phyloP scores from a whole-genome alignment of 2,797 vertebrate genomes.

The Ceryle rudis region DNA sequence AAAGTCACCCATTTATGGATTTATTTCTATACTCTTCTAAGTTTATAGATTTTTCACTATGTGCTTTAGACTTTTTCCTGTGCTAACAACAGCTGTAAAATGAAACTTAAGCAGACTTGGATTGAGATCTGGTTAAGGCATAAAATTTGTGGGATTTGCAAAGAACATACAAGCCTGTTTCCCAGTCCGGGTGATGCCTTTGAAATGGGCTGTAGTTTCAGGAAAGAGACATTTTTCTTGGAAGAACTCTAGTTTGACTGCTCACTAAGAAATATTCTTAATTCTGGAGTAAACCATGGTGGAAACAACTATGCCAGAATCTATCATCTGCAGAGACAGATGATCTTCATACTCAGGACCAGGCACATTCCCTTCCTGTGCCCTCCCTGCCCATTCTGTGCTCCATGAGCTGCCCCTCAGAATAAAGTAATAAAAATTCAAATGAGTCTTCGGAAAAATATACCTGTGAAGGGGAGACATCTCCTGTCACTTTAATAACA shows the following conservation, averaged over 20 bases:
- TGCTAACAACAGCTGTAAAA: neutral
- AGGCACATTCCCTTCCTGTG: neutral
- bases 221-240: neutral
- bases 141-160: neutral
- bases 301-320: neutral
- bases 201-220: neutral
- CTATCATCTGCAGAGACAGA: neutral
- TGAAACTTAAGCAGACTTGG: neutral
- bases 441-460: conserved; percentile 48
- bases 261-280: neutral
- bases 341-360: neutral
- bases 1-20: neutral
- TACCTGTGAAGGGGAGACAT: conserved; percentile 22
- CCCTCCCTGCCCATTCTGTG: neutral
- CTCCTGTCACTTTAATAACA: conserved; percentile 66
- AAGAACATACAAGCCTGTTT: neutral
- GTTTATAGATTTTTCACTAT: neutral
- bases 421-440: conserved; percentile 69
- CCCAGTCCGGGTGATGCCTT: neutral
- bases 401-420: conserved; percentile 28
- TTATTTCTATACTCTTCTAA: neutral
- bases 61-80: neutral
- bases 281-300: neutral
- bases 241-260: neutral
- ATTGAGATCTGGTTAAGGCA: neutral